phyloP scores from a whole-genome alignment of 53 echinoderm and acorn worm species.

The Astropecten irregularis region DNA sequence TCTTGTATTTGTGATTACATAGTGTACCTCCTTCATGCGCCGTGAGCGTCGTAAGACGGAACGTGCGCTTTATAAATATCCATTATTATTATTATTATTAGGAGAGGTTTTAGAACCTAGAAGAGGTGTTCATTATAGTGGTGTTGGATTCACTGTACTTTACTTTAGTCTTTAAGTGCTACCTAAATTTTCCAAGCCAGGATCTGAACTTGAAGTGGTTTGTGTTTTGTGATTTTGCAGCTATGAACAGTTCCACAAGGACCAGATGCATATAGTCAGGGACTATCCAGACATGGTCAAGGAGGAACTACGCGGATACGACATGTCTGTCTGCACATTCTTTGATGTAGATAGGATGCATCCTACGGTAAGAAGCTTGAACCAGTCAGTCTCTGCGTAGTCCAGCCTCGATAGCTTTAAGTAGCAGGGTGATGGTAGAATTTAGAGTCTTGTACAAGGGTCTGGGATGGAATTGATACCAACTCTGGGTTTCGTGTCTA shows the following conservation, averaged over 20 bases:
- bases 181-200: too few relatives aligned
- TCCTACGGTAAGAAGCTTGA: constrained; percentile 67
- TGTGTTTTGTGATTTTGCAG: too few relatives aligned
- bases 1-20: too few relatives aligned
- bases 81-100: too few relatives aligned
- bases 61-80: too few relatives aligned
- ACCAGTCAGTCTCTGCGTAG: too few relatives aligned
- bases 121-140: neutral
- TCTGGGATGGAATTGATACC: neutral
- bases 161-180: neutral
- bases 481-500: too few relatives aligned
- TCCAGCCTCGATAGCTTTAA: neutral
- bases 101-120: too few relatives aligned
- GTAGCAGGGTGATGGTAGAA: too few relatives aligned
- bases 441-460: neutral
- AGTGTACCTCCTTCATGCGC: too few relatives aligned
- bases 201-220: too few relatives aligned
- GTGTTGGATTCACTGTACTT: neutral
- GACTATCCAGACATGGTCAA: constrained; percentile 84
- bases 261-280: constrained; percentile 78
- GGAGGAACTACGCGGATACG: constrained; percentile 80
- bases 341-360: constrained; percentile 78
- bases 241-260: constrained; percentile 79
- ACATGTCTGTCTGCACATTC: constrained; percentile 83
- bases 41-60: too few relatives aligned